Evolutionary conservation across 2,888 invertebrate genomes (phyloP), one percentile per base, ranked within the genome.

Genomic region (Campopleginae sp.): DNA sequence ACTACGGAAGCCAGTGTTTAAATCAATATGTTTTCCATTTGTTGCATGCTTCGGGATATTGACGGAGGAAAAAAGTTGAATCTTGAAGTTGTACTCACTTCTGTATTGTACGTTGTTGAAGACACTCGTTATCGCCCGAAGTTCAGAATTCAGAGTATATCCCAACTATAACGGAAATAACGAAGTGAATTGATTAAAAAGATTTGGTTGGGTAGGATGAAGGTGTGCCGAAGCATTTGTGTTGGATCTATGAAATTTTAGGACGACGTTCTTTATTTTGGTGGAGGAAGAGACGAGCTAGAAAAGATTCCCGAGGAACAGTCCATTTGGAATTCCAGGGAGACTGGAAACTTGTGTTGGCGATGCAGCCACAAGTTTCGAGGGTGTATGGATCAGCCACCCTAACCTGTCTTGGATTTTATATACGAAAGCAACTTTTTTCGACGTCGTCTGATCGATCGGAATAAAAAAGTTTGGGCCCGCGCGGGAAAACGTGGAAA

Each of bases 61-160:
- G 54, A 54, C 23, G 19, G 23, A 54, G 23, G 10, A 54, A 54
- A 54, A 54, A 10, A 8, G 54, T 54, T 54, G 19, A 54, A 54
- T 23, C 42, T 44, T 46, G 19, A 27, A 33, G 5, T 23, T 51
- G 23, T 85, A 93, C 96, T 95, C 94, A 98, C 98, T 98, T 95
- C 97, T 96, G 93, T 96, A 97, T 90, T 96, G 95, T 89, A 98
- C 98, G 95, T 97, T 97, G 94, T 95, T 97, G 94, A 98, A 98
- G 87, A 97, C 97, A 93, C 96, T 98, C 74, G 98, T 98, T 91
- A 98, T 97, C 92, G 98, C 96, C 93, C 98, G 96, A 88, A 98
- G 94, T 93, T 98, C 98, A 51, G 97, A 96, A 94, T 98, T 98
- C 86, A 97, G 97, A 79, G 96, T 96, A 90, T 98, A 97, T 76